These are phyloP conservation scores for Sitta europaea DNA, from an alignment of 2,113 vertebrate species.

Conservation along the genomic window DNA sequence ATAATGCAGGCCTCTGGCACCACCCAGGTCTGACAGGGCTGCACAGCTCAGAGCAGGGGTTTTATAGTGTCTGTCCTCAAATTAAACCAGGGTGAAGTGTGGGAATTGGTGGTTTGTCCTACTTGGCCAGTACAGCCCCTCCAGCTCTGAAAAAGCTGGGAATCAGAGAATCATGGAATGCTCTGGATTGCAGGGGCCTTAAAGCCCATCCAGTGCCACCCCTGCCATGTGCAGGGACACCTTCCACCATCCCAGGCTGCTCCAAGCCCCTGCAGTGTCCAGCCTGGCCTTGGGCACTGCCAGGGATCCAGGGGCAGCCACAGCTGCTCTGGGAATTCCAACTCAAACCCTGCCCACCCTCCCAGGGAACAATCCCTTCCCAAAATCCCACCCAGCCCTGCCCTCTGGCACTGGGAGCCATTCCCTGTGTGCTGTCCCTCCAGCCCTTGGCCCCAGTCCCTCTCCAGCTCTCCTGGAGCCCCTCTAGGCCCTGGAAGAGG, in stretches of 20 bases:
- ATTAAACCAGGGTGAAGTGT: neutral
- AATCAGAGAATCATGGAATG: neutral
- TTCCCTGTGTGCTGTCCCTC: neutral
- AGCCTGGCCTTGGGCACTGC: neutral
- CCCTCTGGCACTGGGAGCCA: neutral
- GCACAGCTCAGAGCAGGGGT: neutral
- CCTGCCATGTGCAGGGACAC: neutral
- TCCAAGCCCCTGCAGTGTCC: neutral
- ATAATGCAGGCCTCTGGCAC: neutral
- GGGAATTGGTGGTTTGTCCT: neutral
- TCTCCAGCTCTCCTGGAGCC: neutral
- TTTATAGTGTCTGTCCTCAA: neutral
- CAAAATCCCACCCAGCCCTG: fast-evolving
- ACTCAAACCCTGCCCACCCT: neutral
- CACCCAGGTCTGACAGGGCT: neutral
- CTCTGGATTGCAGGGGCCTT: fast-evolving
- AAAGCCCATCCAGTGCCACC: fast-evolving
- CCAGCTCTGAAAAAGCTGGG: neutral
- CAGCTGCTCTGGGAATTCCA: neutral
- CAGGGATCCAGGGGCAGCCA: neutral
- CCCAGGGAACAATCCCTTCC: neutral
- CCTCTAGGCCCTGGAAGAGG: fast-evolving
- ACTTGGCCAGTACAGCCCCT: neutral
- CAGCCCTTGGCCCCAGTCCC: neutral
- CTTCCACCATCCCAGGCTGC: neutral